A percentile compares a stretch with the other conserved stretches of the same genome.
Evolutionary conservation across 1,140 invertebrate species (phyloP).

Genomic region (Agrypnia vestita): DNA sequence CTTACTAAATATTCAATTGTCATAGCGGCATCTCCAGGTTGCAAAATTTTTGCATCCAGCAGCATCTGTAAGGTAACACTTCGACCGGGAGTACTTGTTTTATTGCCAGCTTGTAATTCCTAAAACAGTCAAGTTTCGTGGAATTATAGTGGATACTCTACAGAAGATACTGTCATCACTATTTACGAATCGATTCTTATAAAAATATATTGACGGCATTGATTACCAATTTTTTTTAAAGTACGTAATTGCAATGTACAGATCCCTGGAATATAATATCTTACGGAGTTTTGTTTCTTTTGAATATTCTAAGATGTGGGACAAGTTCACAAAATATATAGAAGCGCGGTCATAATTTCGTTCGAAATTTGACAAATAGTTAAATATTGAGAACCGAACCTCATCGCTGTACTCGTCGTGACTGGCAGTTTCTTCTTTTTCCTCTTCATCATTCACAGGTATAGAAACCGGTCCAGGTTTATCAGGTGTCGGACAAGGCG

Average conservation of each 20-base stretch:
- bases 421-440: conserved; percentile 74
- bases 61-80: conserved; percentile 90
- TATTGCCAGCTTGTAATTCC: conserved; percentile 72
- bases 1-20: conserved; percentile 91
- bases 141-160: not conserved
- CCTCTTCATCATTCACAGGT: conserved; percentile 65
- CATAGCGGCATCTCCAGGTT: conserved; percentile 86
- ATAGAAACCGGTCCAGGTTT: not conserved
- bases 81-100: conserved; percentile 75
- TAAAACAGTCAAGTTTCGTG: conserved; percentile 60
- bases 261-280: too few relatives aligned
- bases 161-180: not conserved
- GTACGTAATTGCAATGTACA: conserved; percentile 12
- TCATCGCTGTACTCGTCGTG: conserved; percentile 75
- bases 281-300: too few relatives aligned
- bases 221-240: conserved; percentile 46
- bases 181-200: too few relatives aligned
- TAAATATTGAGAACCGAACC: conserved; percentile 63
- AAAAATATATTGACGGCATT: not conserved
- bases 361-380: too few relatives aligned
- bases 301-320: too few relatives aligned
- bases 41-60: conserved; percentile 85
- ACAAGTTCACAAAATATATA: too few relatives aligned
- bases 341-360: too few relatives aligned
- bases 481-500: conserved; percentile 39